These are phyloP conservation scores for Leucophenga maculata DNA, from an alignment of 2,888 invertebrate species.

Conservation along the genomic window DNA sequence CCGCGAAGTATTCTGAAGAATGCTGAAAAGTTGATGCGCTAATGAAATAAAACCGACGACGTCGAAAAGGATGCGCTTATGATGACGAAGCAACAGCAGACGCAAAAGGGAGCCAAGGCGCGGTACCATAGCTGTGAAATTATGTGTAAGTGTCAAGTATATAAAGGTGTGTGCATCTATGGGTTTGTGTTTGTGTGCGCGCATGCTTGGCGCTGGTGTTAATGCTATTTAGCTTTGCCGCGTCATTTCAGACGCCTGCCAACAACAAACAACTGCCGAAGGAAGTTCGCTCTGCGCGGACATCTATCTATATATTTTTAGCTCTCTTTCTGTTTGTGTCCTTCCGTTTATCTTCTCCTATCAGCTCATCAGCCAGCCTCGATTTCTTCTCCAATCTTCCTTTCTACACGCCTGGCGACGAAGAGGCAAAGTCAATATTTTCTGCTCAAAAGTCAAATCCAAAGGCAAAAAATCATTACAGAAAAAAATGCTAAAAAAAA, in stretches of 20 bases:
- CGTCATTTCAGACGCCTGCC: conserved; percentile 21
- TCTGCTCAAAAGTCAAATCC: conserved; percentile 32
- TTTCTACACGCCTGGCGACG: neutral
- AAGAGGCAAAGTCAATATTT: conserved; percentile 25
- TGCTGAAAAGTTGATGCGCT: no score
- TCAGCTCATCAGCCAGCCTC: no score
- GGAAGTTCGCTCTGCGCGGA: no score
- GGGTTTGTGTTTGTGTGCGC: conserved; percentile 10
- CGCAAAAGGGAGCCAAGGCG: neutral
- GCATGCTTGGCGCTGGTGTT: conserved; percentile 3
- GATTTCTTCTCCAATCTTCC: neutral
- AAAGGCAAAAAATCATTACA: conserved; percentile 26
- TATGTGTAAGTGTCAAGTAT: neutral
- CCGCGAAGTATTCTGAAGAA: neutral
- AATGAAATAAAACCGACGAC: neutral
- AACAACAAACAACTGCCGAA: neutral
- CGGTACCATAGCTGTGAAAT: neutral
- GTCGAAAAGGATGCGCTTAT: conserved; percentile 15
- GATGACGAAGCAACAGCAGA: conserved; percentile 12
- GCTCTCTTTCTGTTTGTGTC: no score
- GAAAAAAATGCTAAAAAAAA: neutral
- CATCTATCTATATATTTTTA: no score
- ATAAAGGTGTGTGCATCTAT: neutral
- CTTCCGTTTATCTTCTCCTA: neutral
- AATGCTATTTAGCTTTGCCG: conserved; percentile 34